Base-by-base conservation (phyloP, 92 coral and sea anemone species). In the Porites rus region DNA sequence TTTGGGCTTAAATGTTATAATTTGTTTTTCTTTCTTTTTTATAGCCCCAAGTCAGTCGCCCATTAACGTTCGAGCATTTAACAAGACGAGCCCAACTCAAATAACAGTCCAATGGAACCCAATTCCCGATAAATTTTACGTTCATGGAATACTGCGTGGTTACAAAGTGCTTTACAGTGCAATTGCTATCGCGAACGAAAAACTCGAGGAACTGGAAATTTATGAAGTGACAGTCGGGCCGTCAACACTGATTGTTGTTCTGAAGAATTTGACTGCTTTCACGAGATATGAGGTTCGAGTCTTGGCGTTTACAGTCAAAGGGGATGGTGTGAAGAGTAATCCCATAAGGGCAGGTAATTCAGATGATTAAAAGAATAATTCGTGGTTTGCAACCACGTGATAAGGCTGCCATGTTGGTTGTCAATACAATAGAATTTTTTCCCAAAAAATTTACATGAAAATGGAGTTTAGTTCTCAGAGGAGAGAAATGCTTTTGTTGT, bases 91-190 rank as follows among this genome's bases (percentile, higher is more conserved):
- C 65, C 95, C 99, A 2, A 93, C 98, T 25, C 76, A 86, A 65
- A 92, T 97, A 14, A 84, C 69, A 20, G 96, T 95, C 7, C 59
- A 72, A 25, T 97, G 99, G 99, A 79, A 93, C 10, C 99, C 98
- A 61, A 91, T 97, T 83, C 91, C 88, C 14, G 88, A 92, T 31
- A 69, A 80, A 1, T 97, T 90, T 75, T 95, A 95, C 90, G 93
- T 97, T 81, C 99, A 97, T 52, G 99, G 99, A 9, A 87, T 97
- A 65, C 81, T 97, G 69, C 97, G 87, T 38, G 99, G 99, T 8
- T 97, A 97, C 79, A 87, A 86, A 83, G 92, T 97, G 25, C 77
- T 89, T 59, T 96, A 96, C 93, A 88, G 77, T 65, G 92, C 97
- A 3, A 86, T 96, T 43, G 91, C 93, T 8, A 90, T 91, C 56